Evolutionary conservation across 2,797 vertebrate genomes (phyloP), one percentile per base, ranked within the genome.

Genomic region (Remorina albescens): DNA sequence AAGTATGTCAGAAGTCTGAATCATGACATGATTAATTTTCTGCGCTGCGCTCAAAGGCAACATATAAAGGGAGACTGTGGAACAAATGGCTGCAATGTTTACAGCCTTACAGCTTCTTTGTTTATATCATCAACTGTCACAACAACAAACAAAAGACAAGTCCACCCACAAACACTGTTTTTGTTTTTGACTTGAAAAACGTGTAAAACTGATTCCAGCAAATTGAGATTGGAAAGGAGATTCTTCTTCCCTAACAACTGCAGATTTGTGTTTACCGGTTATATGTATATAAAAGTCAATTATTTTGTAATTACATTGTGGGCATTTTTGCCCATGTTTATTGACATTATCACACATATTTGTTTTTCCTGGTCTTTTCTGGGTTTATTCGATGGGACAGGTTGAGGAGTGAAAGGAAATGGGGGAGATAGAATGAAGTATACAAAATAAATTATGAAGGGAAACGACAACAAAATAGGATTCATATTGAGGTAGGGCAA

Each of bases 11-110:
- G 58, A 46, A 56, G 41, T 19, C 61, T 67, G 68, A 76, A 53
- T 75, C 57, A 34, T 50, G 58, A 54, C 72, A 28, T 44, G 59
- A 77, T 75, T 72, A 51, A 74, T 82, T 44, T 74, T 25, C 51
- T 71, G 50, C 36, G 51, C 56, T 71, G 66, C 23, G 25, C 44
- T 65, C 25, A 42, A 21, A 50, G 58, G 44, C 6, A 13, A 47
- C 26, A 32, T 32, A 51, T 7, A 37, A 25, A 42, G 32, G 54
- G 26, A 63, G 36, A 18, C 56, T 23, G 6, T 7, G 53, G 25
- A 66, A 72, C 53, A 78, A 67, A 74, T 26, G 65, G 8, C 47
- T 68, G 46, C 58, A 41, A 4, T 67, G 23, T 73, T 70, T 73
- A 28, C 54, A 57, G 68, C 58, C 39, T 30, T 56, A 28, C 11